Evolutionary conservation across 1,140 invertebrate species (phyloP), one percentile per base, ranked within the genome.

Genomic region (Halyomorpha halys): DNA sequence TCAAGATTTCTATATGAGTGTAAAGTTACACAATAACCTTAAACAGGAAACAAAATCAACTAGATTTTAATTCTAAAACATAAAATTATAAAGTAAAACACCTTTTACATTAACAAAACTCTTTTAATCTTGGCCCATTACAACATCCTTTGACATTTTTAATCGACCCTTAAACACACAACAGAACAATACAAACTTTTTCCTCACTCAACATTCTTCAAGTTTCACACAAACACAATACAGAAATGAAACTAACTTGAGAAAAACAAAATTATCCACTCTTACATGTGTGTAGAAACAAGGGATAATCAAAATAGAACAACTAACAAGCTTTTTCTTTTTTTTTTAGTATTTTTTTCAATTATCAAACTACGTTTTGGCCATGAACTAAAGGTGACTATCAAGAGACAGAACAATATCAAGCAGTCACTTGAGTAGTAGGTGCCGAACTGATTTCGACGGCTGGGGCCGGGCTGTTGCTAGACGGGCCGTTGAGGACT

Each of bases 401-500:
- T 18, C 4, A n/a, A 18, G 45, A 47, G 45, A 18, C 15, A 47
- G 18, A 47, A 3, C 3, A 13, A 49, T n/a, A 59, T 18, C 25
- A 39, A 39, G 56, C 23, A 59, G 56, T 27, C 3, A 59, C 44
- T 19, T 44, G 34, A 8, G 61, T 16, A 30, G 61, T 14, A 11
- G 45, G 51, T 2, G 63, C 16, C 18, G 34, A 25, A 39, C 75
- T 75, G 56, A 78, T 74, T 3, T 76, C 76, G 65, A 79, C 75
- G 44, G 76, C 74, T n/a, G 77, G 72, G 60, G 59, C 67, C 15
- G 65, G 67, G 65, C 59, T 75, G 65, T 49, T 72, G 44, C 16
- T 77, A 65, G 74, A 77, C 69, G 70, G 77, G 70, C 72, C 78
- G 67, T 67, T 79, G 76, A n/a, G 82, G 70, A 65, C 78, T 78